These are phyloP conservation scores for Agrenia bidenticulata DNA, from an alignment of 2,888 invertebrate species.

Conservation along the genomic window DNA sequence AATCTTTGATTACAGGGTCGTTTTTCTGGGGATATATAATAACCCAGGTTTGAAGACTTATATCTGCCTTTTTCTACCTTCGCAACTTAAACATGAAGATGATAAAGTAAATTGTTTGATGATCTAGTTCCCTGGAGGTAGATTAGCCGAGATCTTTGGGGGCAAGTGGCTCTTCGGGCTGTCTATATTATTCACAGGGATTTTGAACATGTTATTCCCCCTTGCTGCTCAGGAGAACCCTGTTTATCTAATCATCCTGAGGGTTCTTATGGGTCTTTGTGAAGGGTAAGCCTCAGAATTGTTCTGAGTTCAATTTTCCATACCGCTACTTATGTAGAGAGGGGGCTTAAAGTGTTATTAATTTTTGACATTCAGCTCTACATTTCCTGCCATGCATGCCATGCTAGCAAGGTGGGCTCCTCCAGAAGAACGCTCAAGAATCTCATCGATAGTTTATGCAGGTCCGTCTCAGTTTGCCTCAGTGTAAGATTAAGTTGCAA, in stretches of 20 bases:
- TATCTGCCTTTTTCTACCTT: neutral
- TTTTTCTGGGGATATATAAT: constrained; percentile 53
- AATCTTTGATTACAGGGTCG: constrained; percentile 66
- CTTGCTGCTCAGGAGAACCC: no score
- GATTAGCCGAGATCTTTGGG: constrained; percentile 33
- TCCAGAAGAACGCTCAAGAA: constrained; percentile 28
- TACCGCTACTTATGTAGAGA: neutral
- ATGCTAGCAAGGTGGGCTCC: constrained; percentile 34
- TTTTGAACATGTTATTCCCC: constrained; percentile 32
- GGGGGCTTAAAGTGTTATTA: neutral
- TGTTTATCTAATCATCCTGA: constrained; percentile 23
- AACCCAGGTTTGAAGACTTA: constrained; percentile 23
- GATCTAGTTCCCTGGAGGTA: constrained; percentile 40
- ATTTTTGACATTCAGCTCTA: constrained; percentile 24
- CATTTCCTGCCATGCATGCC: constrained; percentile 37
- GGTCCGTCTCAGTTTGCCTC: constrained; percentile 11
- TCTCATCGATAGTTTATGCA: constrained; percentile 33
- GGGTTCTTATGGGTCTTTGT: constrained; percentile 31
- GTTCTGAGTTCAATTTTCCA: neutral
- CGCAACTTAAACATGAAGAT: no score
- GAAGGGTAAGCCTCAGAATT: constrained; percentile 17
- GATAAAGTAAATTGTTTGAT: no score
- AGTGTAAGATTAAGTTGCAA: no score
- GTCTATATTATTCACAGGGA: constrained; percentile 28
- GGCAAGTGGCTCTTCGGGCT: constrained; percentile 35